phyloP scores from a whole-genome alignment of 2,113 vertebrate species.

The Corythoichthys haematopterus region DNA sequence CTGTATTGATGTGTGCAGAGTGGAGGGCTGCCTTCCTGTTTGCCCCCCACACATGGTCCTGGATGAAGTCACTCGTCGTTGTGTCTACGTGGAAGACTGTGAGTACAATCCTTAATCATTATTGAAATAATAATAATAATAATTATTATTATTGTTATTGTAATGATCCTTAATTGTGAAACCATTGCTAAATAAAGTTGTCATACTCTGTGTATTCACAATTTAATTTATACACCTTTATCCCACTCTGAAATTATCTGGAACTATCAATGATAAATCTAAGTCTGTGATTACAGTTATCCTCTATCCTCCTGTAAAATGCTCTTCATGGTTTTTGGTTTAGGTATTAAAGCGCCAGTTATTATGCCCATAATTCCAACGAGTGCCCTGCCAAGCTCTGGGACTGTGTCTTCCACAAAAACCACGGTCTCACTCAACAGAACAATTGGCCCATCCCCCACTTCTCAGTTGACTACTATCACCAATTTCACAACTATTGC shows the following conservation, averaged over 20 bases:
- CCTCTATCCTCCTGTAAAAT: background rate
- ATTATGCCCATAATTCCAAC: constrained; percentile 32
- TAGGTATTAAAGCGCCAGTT: constrained; percentile 78
- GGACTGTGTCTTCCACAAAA: constrained; percentile 8
- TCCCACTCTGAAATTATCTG: background rate
- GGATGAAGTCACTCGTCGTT: constrained; percentile 90
- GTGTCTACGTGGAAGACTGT: constrained; percentile 90
- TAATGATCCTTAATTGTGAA: background rate
- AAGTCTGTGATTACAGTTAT: background rate
- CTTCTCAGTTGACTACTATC: constrained; percentile 12
- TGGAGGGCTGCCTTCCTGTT: constrained; percentile 88
- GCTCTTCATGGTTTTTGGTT: constrained; percentile 50
- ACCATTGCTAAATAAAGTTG: background rate
- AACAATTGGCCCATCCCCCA: background rate
- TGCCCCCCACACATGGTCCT: constrained; percentile 85
- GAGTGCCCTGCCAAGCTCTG: constrained; percentile 15
- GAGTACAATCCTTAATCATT: constrained; percentile 51
- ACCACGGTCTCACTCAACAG: background rate
- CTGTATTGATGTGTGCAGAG: constrained; percentile 68
- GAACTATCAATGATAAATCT: background rate
- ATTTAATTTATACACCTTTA: background rate
- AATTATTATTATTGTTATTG: background rate
- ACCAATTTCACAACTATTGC: constrained; percentile 12
- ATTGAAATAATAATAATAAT: too few species aligned
- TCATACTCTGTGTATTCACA: background rate